These are phyloP conservation scores for Orcinus orca DNA, from an alignment of 2,113 vertebrate species.

Conservation along the genomic window DNA sequence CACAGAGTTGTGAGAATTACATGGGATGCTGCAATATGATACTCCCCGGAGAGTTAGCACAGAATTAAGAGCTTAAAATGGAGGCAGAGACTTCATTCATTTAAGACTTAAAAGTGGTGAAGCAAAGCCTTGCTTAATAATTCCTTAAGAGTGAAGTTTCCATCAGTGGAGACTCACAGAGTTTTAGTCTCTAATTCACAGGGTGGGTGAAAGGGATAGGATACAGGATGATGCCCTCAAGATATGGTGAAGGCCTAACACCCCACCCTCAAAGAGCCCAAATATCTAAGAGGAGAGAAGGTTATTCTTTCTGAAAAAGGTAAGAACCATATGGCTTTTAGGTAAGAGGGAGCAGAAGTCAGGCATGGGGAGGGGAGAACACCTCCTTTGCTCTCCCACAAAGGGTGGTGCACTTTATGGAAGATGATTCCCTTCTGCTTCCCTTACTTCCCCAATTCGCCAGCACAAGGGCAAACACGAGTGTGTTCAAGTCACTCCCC, in stretches of 20 bases:
- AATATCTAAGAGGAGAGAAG: background rate
- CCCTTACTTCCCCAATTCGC: background rate
- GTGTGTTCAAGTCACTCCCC: background rate
- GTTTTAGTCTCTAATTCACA: background rate
- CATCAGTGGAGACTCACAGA: background rate
- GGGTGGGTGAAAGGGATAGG: background rate
- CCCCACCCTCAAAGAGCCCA: background rate
- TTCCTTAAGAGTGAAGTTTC: background rate
- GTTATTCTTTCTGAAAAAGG: background rate
- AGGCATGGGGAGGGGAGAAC: background rate
- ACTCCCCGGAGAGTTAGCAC: background rate
- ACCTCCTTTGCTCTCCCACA: background rate
- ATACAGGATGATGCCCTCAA: background rate
- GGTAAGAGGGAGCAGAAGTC: background rate
- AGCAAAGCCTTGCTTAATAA: background rate
- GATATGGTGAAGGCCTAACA: background rate
- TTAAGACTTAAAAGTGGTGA: background rate
- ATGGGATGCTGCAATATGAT: background rate
- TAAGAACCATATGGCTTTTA: background rate
- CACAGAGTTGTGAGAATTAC: background rate
- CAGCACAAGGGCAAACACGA: background rate
- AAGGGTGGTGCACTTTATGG: background rate
- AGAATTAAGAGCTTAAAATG: conserved; percentile 7
- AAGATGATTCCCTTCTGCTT: background rate
- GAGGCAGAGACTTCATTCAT: background rate